Conservation (phyloP, 2,797 vertebrate genomes). For the Malurus leucopterus region DNA sequence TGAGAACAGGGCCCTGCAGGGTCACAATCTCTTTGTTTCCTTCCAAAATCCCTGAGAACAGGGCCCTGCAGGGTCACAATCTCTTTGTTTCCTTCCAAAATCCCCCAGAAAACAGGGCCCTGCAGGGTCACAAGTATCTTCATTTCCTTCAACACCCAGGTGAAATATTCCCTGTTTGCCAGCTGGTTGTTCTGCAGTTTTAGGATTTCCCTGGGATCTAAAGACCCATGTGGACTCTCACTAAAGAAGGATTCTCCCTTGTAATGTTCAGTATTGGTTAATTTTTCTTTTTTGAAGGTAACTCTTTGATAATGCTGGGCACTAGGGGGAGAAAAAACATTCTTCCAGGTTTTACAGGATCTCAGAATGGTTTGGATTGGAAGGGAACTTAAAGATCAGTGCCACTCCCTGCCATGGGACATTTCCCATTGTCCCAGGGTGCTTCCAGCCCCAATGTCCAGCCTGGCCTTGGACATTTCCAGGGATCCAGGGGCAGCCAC, state of each 20-base stretch:
- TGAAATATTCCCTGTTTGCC: background rate
- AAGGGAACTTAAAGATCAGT: background rate
- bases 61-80: background rate
- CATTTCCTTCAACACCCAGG: background rate
- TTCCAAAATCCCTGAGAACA: background rate
- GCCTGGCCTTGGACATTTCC: rapidly evolving
- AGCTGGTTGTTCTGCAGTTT: background rate
- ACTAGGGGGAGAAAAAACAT: no score
- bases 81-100: background rate
- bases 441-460: background rate
- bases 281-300: background rate
- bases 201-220: background rate
- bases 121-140: background rate
- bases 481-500: background rate
- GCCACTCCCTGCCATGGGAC: background rate
- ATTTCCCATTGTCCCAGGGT: rapidly evolving
- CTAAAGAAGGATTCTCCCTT: background rate
- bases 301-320: background rate
- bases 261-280: rapidly evolving
- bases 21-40: background rate
- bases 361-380: background rate
- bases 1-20: background rate
- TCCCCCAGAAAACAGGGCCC: background rate
- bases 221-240: background rate
- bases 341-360: background rate